These are phyloP conservation scores for Nomada fucata DNA, from an alignment of 2,888 invertebrate genomes.

Conservation along the genomic window DNA sequence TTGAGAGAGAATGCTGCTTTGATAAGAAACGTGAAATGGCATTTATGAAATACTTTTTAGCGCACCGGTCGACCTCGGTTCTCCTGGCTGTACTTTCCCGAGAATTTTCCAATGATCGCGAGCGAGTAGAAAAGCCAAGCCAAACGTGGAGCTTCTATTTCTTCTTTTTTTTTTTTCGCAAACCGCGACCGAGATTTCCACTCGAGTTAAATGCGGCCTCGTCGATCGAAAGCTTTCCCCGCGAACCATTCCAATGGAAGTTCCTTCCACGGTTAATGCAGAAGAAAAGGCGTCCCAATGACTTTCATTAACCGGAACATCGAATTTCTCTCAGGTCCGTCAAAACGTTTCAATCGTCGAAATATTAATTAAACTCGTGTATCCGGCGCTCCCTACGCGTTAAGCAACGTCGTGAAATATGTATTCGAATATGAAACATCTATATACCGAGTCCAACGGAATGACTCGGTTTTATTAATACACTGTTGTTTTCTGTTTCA, in stretches of 20 bases:
- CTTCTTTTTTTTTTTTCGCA: constrained; percentile 14
- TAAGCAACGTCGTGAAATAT: no score
- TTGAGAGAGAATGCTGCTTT: no score
- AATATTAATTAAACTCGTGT: no score
- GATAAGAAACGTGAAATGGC: no score
- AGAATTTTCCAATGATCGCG: constrained; percentile 23
- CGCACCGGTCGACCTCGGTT: no score
- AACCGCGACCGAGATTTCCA: constrained; percentile 55
- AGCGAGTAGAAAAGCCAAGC: constrained; percentile 36
- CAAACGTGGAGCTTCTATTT: constrained; percentile 7
- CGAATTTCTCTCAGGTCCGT: background rate
- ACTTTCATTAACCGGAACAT: constrained; percentile 10
- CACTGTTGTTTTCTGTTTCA: no score
- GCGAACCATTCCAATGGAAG: constrained; percentile 11
- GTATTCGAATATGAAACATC: no score
- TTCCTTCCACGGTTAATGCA: background rate
- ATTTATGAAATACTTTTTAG: no score
- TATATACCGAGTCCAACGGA: no score
- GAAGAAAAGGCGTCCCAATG: background rate
- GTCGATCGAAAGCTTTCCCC: constrained; percentile 55
- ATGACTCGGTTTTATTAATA: no score
- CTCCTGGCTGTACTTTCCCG: constrained; percentile 28
- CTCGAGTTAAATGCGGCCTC: constrained; percentile 33
- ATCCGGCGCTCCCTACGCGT: no score
- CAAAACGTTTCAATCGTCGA: no score